Evolutionary conservation across 2,797 vertebrate genomes (phyloP), one percentile per base, ranked within the genome.

Genomic region (Myiotriccus ornatus): DNA sequence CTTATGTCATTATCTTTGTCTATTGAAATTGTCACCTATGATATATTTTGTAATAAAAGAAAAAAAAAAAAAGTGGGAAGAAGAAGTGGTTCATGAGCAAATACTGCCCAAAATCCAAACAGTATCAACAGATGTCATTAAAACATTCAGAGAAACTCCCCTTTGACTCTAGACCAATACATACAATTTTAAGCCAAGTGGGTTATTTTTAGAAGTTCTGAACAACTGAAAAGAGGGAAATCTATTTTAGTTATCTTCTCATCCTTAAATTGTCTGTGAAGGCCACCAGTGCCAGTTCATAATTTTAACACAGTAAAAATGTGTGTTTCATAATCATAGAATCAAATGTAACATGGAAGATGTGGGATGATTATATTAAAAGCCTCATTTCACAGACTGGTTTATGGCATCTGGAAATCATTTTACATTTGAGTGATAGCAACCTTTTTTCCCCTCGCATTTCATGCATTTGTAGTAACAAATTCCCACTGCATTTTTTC

Each of bases 321-420:
- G 25, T 81, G 46, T 56, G 64, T 81, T 96, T 93, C 57, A 50
- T 68, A 90, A 74, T 71, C 46, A 49, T 70, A 41, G 71, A 81
- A 94, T 59, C 69, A 86, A 93, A 65, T 44, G 68, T 70, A 92
- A 94, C 64, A 94, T 23, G 63, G 63, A 92, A 94, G 77, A 85
- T 71, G 21, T 62, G 65, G 49, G 47, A 76, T 47, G 34, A 87
- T 85, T 93, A 28, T 32, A 79, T 75, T 82, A 83, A 91, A 91
- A 88, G 35, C 47, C 90, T 92, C 47, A 65, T 68, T 95, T 96
- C 71, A 87, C 59, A 71, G 81, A 47, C 16, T 3, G 1, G 60
- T 57, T 92, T 90, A 62, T 64, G 43, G 64, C 77, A 96, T 93
- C 93, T 95, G 91, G 87, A 95, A 94, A 63, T 84, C n/a, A 60